Base-by-base conservation (phyloP, 64 coral and sea anemone species). In the Montipora cactus region DNA sequence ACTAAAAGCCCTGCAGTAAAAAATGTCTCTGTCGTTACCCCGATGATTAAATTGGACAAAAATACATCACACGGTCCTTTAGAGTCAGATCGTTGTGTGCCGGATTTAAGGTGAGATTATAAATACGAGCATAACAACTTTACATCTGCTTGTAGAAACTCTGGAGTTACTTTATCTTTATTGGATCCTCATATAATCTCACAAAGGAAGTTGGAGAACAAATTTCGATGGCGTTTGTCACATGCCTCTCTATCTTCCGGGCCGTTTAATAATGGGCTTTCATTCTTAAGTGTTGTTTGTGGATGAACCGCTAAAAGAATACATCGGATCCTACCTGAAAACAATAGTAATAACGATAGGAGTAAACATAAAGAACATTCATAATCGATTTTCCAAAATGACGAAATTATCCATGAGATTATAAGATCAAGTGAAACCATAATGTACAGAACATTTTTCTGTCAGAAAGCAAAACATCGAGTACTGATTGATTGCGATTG, bases 251-350 rank as follows among this genome's bases (percentile, higher is more conserved):
- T 46, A 19, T 19, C 61, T 84, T 84, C 81, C 59, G 81, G 81
- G 5, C 25, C 8, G 18, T 84, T 5, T 67, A 81, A 81, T 81
- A 81, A 58, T 81, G 79, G 0, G 15, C 19, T 47, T 48, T 66
- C 44, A 62, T 68, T 47, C 58, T 68, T 44, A 68, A 84, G 81
- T 84, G 14, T 47, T 84, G 81, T 84, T 84, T 84, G 59, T 67
- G 67, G 19, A 59, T 58, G 7, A 58, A 49, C 79, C 79, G 79
- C 79, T 81, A 58, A 68, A 58, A 84, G 44, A 66, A 84, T 67
- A n/a, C 59, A 61, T 84, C 49, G 62, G 61, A 68, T 68, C 59
- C 45, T 37, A 47, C 28, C 37, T 19, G 59, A 84, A 84, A 7
- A 67, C 81, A 84, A 67, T 67, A 14, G 15, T 48, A n/a, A 47